Percentiles rank a stretch among this genome's conserved stretches.
These are phyloP conservation scores for Formica exsecta DNA, from an alignment of 1,140 invertebrate species.

Conservation along the genomic window DNA sequence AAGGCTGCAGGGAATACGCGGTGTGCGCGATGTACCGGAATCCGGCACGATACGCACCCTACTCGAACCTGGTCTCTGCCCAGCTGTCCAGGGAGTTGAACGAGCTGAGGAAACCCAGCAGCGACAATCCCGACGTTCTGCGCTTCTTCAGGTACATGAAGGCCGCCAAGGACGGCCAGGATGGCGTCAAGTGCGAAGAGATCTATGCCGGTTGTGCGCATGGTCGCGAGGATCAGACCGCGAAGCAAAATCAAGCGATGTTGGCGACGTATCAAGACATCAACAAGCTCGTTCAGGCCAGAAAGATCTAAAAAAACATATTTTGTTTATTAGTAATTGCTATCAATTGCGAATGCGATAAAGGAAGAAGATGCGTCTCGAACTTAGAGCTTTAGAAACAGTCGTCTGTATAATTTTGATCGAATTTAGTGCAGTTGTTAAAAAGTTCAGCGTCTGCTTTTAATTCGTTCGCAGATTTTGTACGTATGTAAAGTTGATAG, in stretches of 20 bases:
- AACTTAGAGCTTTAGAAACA: not conserved
- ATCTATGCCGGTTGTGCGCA: constrained; percentile 86
- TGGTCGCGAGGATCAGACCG: constrained; percentile 87
- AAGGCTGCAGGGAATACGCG: constrained; percentile 92
- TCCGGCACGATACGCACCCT: constrained; percentile 94
- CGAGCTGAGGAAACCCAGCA: constrained; percentile 92
- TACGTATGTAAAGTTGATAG: not conserved
- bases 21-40: constrained; percentile 95
- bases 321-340: not conserved
- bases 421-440: not conserved
- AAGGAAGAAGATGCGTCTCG: not conserved
- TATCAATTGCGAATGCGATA: not conserved
- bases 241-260: constrained; percentile 91
- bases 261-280: constrained; percentile 94
- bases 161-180: constrained; percentile 94
- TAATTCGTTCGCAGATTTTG: constrained; percentile 29
- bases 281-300: constrained; percentile 93
- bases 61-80: constrained; percentile 94
- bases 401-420: not conserved
- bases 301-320: constrained; percentile 84
- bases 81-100: constrained; percentile 94
- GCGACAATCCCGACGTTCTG: constrained; percentile 93
- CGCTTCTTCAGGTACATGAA: constrained; percentile 96
- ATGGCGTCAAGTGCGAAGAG: constrained; percentile 89
- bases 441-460: not conserved